Base-by-base conservation (phyloP, 2,888 invertebrate species). In the Luperina testacea region DNA sequence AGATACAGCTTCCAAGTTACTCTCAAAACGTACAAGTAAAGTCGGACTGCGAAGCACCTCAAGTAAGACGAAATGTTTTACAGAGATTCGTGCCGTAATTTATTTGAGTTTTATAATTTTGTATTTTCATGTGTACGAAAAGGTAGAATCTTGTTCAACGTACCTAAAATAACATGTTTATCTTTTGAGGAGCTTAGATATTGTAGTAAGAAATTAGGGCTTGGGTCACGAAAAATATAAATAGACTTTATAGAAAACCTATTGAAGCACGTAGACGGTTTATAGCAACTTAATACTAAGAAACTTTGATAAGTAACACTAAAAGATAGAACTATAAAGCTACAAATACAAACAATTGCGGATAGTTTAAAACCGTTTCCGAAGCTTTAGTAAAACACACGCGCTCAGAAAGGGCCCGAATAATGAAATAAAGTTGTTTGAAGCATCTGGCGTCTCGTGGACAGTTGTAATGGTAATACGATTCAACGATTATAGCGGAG, bases 381-480 rank as follows among this genome's bases (percentile, higher is more conserved):
- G 72, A 71, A 81, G 74, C 79, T 85, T 89, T 90, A 87, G 88
- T 86, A 89, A 87, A 89, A 90, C 90, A 88, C 86, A 88, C 89
- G 87, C 87, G 84, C 88, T 78, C 87, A 84, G 88, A 89, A 90
- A 92, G 91, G 92, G 91, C 87, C 89, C 90, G 90, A 90, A 90
- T 90, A 91, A 90, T 92, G 93, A 93, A 94, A 96, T 96, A 95
- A 96, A 96, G 96, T 96, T 96, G 95, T 96, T 96, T 90, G 93
- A 92, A 93, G 91, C 96, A 96, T 94, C 95, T 95, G 96, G 92
- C 94, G 93, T 90, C 91, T 90, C 94, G 94, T 93, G 95, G 95
- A 95, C 96, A 95, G 94, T 96, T 94, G 95, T 96, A 95, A 96
- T 94, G 96, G 95, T 96, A 96, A 96, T 96, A 95, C 95, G 93